These are phyloP conservation scores for Zapus hudsonius DNA, from an alignment of 2,113 vertebrate species.

Conservation along the genomic window DNA sequence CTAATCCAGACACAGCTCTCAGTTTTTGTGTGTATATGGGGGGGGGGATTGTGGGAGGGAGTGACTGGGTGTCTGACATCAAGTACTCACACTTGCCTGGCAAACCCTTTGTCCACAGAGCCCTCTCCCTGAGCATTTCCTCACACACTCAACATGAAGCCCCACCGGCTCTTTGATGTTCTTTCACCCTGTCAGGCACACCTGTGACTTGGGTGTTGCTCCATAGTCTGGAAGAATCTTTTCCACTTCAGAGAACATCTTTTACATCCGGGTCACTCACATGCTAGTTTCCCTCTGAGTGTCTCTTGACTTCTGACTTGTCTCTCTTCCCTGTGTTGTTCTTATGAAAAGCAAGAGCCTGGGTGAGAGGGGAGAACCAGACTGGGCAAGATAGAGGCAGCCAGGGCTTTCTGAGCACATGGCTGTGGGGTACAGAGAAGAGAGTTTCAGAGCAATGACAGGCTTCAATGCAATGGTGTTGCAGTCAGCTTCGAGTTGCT, in stretches of 20 bases:
- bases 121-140: not conserved
- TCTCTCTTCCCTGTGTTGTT: not conserved
- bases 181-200: not conserved
- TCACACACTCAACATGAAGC: not conserved
- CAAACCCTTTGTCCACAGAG: not conserved
- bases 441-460: not conserved
- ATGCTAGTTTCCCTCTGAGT: not conserved
- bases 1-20: too few species aligned
- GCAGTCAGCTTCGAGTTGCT: too few species aligned
- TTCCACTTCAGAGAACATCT: not conserved
- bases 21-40: too few species aligned
- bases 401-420: not conserved
- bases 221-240: not conserved
- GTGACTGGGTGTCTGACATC: not conserved
- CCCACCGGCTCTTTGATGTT: not conserved
- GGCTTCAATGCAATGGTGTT: not conserved
- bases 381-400: not conserved
- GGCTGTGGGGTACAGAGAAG: not conserved
- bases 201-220: not conserved
- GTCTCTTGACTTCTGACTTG: not conserved
- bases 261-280: not conserved
- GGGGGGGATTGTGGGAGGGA: too few species aligned
- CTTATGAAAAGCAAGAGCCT: conserved; percentile 22
- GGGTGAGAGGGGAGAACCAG: not conserved
- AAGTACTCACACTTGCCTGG: not conserved